Evolutionary conservation across 1,140 invertebrate species (phyloP).

Genomic region (Matsumurasca onukii): DNA sequence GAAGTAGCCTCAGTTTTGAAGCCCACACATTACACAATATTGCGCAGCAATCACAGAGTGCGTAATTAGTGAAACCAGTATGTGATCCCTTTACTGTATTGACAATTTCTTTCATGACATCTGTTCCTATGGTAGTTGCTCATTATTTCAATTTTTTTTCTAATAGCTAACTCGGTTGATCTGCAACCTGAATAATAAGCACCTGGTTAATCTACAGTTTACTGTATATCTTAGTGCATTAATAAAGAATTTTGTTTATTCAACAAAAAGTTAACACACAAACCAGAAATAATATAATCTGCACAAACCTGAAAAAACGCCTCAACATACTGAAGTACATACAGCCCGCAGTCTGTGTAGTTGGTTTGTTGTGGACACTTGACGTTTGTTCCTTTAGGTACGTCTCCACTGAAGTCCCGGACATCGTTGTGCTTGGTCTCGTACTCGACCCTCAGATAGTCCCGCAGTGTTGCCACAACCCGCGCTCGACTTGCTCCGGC

Average conservation of each 20-base stretch:
- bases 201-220: too few species aligned
- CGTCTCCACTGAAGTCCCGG: slow-evolving; percentile 73
- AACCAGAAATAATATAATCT: background rate
- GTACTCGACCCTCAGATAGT: slow-evolving; percentile 90
- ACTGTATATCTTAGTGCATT: background rate
- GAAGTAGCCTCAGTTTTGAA: too few species aligned
- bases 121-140: too few species aligned
- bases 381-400: slow-evolving; percentile 78
- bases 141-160: too few species aligned
- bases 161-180: too few species aligned
- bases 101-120: too few species aligned
- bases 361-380: slow-evolving; percentile 97
- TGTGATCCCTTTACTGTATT: too few species aligned
- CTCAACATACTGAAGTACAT: slow-evolving; percentile 94
- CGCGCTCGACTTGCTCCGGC: slow-evolving; percentile 74
- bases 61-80: too few species aligned
- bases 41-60: too few species aligned
- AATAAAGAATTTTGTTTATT: too few species aligned
- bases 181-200: too few species aligned
- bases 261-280: background rate
- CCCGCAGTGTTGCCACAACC: slow-evolving; percentile 82
- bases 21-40: too few species aligned
- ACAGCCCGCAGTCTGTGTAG: slow-evolving; percentile 95
- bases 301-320: slow-evolving; percentile 69
- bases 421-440: slow-evolving; percentile 66